phyloP scores from a whole-genome alignment of 2,113 vertebrate genomes.

The Chinchilla lanigera region DNA sequence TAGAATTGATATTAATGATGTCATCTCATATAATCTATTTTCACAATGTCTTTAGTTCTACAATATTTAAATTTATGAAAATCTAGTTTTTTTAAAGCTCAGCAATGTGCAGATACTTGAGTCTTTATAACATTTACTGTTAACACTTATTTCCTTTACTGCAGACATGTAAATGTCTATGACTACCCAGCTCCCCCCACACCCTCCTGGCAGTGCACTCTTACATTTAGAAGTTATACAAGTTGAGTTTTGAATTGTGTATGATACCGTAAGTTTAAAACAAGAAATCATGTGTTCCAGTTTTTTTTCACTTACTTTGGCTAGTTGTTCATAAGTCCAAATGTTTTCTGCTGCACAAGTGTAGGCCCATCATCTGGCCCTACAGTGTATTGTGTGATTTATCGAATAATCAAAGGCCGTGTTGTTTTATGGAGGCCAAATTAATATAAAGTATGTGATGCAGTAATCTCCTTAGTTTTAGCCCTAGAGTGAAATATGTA shows the following conservation, averaged over 20 bases:
- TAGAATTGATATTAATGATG: constrained; percentile 19
- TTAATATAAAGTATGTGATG: not conserved
- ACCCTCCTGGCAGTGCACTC: fast-evolving
- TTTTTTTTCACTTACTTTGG: not conserved
- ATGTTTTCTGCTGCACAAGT: not conserved
- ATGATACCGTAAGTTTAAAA: not conserved
- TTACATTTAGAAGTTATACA: not conserved
- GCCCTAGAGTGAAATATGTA: not conserved
- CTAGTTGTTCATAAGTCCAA: not conserved
- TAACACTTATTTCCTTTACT: not conserved
- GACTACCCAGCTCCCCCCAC: not conserved
- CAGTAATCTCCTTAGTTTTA: constrained; percentile 10
- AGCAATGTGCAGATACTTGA: not conserved
- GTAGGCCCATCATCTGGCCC: not conserved
- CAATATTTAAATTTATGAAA: constrained; percentile 29
- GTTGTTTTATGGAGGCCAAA: not conserved
- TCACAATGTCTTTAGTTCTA: not conserved
- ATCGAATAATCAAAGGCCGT: not conserved
- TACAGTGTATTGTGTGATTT: not conserved
- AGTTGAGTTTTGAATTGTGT: not conserved
- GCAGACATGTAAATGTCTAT: not conserved
- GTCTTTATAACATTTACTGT: not conserved
- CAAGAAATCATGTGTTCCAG: not conserved
- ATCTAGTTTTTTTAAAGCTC: not conserved
- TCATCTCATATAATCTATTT: constrained; percentile 51